Evolutionary conservation across 2,113 vertebrate genomes (phyloP).

Genomic region (Seriola aureovittata): DNA sequence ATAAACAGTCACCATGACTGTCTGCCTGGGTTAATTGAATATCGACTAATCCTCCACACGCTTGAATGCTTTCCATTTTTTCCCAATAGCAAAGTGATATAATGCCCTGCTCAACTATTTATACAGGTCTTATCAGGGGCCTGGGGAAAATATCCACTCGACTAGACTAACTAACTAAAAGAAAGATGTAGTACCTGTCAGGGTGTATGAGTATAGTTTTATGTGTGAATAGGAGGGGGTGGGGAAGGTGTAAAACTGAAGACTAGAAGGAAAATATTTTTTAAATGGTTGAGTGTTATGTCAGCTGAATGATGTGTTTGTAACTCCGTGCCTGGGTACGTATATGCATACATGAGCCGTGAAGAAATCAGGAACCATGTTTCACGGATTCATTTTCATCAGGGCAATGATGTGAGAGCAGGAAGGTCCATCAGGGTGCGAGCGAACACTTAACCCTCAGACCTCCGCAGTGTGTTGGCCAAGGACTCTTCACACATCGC

Average conservation of each 20-base stretch:
- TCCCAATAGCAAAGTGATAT: conserved; percentile 66
- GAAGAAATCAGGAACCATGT: conserved; percentile 11
- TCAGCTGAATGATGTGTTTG: conserved; percentile 1
- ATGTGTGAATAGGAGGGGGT: neutral
- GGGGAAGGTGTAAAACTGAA: neutral
- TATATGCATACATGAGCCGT: neutral
- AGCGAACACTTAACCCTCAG: conserved; percentile 14
- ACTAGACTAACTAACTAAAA: conserved; percentile 28
- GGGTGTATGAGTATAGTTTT: conserved; percentile 14
- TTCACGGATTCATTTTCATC: conserved; percentile 9
- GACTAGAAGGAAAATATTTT: neutral
- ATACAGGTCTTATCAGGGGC: conserved; percentile 65
- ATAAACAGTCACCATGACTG: conserved; percentile 76
- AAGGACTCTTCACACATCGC: conserved; percentile 38
- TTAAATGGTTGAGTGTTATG: neutral
- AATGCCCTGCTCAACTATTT: conserved; percentile 61
- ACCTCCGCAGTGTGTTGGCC: conserved; percentile 35
- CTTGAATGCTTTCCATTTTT: conserved; percentile 68
- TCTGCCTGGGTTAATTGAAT: conserved; percentile 82
- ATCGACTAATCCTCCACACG: conserved; percentile 77
- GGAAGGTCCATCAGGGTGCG: conserved; percentile 8
- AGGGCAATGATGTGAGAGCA: conserved; percentile 14
- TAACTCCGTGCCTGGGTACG: neutral
- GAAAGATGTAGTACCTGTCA: neutral
- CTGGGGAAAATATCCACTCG: conserved; percentile 53